phyloP scores from a whole-genome alignment of 1,140 invertebrate species.

The Trigoniulus corallinus region DNA sequence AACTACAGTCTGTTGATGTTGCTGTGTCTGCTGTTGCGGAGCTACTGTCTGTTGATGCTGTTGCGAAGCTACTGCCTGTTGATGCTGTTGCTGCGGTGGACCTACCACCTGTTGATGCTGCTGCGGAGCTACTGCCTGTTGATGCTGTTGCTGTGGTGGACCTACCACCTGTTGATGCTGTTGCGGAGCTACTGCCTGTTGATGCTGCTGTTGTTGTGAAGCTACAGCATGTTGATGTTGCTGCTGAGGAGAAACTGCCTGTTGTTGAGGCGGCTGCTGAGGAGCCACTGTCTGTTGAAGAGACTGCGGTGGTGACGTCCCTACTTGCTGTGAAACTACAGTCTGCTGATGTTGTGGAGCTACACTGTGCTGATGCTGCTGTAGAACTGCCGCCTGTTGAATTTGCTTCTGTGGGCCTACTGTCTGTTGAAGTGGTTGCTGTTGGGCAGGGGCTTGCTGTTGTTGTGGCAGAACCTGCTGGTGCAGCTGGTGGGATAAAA shows the following conservation, averaged over 20 bases:
- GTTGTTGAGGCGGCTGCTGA: constrained; percentile 4
- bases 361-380: background rate
- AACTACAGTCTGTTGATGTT: constrained; percentile 25
- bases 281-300: constrained; percentile 10
- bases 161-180: constrained; percentile 10
- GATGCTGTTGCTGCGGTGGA: too few species aligned
- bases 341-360: constrained; percentile 12
- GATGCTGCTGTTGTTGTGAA: constrained; percentile 22
- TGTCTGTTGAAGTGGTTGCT: constrained; percentile 8
- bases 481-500: constrained; percentile 13
- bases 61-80: constrained; percentile 27
- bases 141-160: constrained; percentile 4
- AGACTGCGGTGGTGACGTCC: constrained; percentile 13
- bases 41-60: too few species aligned
- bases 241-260: background rate
- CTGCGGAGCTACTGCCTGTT: background rate
- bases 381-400: constrained; percentile 3
- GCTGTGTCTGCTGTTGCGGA: too few species aligned
- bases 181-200: background rate
- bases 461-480: constrained; percentile 15
- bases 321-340: constrained; percentile 9
- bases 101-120: constrained; percentile 10
- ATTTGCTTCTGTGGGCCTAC: constrained; percentile 7
- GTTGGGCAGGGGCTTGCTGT: constrained; percentile 8
- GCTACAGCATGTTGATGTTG: constrained; percentile 5